Conservation (phyloP, 2,797 vertebrate species). For the Choloepus didactylus region DNA sequence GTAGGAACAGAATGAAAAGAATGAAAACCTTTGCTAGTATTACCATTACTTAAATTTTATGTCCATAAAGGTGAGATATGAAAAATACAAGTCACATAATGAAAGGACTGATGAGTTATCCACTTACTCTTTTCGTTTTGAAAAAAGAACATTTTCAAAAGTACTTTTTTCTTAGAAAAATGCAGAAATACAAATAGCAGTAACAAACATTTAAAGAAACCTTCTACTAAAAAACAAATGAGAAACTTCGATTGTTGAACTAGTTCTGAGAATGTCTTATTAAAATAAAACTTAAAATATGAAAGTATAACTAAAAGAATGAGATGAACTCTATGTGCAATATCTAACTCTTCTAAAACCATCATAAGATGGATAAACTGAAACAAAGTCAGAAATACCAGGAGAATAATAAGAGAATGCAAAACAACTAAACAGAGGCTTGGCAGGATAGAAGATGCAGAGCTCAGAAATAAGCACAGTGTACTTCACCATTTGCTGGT, state of each 20-base stretch:
- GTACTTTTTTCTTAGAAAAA: slow-evolving; percentile 41
- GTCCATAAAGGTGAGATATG: not conserved
- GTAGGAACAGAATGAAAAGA: not conserved
- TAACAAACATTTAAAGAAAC: not conserved
- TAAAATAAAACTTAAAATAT: slow-evolving; percentile 48
- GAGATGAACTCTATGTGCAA: slow-evolving; percentile 17
- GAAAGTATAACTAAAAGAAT: slow-evolving; percentile 35
- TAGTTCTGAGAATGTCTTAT: not conserved
- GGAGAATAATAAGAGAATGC: slow-evolving; percentile 66
- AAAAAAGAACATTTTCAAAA: not conserved
- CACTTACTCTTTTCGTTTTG: not conserved
- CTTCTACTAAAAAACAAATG: not conserved
- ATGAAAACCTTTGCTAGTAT: not conserved
- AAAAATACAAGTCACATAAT: not conserved
- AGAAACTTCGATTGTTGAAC: not conserved
- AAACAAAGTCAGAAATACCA: slow-evolving; percentile 62
- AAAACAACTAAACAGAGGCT: slow-evolving; percentile 59
- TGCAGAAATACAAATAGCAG: not conserved
- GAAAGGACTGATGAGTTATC: not conserved
- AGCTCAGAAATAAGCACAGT: slow-evolving; percentile 56
- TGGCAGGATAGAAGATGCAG: slow-evolving; percentile 68
- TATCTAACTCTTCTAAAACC: slow-evolving; percentile 66
- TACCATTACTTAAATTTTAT: slow-evolving; percentile 41
- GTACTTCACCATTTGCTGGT: slow-evolving; percentile 10
- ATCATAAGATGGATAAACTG: not conserved